A percentile compares a stretch with the other conserved stretches of the same genome.
Conservation (phyloP, 2,797 vertebrate species). For the Pipistrellus pygmaeus region DNA sequence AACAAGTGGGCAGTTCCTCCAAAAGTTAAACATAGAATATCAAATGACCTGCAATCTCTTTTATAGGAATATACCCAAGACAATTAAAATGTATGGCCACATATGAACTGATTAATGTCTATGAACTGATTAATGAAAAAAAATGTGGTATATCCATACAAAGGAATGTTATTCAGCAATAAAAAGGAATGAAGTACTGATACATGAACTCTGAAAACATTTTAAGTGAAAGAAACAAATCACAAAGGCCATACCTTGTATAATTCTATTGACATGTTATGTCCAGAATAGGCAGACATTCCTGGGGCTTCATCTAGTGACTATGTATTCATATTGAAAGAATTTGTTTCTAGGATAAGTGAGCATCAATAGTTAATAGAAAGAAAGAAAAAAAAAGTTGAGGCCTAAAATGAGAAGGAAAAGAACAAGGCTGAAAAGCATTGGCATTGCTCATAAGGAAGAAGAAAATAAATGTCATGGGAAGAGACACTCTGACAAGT, state of each 20-base stretch:
- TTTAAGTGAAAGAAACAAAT: not conserved
- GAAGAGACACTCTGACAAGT: conserved; percentile 7
- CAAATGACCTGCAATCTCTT: not conserved
- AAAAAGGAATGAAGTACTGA: not conserved
- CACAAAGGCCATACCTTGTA: not conserved
- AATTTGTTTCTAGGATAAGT: conserved; percentile 34
- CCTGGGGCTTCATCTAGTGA: not conserved
- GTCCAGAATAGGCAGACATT: not conserved
- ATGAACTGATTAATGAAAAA: not conserved
- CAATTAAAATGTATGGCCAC: not conserved
- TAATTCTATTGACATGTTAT: not conserved
- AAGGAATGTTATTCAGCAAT: not conserved
- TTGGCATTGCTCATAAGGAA: not conserved
- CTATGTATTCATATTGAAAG: not conserved
- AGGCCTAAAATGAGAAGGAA: conserved; percentile 33
- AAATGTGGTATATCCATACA: not conserved
- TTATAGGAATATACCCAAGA: not conserved
- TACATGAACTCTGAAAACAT: not conserved
- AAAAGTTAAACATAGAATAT: not conserved
- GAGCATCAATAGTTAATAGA: not conserved
- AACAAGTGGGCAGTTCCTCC: not conserved
- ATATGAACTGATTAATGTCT: not conserved
- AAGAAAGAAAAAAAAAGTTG: not conserved
- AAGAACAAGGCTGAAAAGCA: not conserved
- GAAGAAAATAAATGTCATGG: not conserved